Base-by-base conservation (phyloP, 2,797 vertebrate species). In the Myotis planiceps region DNA sequence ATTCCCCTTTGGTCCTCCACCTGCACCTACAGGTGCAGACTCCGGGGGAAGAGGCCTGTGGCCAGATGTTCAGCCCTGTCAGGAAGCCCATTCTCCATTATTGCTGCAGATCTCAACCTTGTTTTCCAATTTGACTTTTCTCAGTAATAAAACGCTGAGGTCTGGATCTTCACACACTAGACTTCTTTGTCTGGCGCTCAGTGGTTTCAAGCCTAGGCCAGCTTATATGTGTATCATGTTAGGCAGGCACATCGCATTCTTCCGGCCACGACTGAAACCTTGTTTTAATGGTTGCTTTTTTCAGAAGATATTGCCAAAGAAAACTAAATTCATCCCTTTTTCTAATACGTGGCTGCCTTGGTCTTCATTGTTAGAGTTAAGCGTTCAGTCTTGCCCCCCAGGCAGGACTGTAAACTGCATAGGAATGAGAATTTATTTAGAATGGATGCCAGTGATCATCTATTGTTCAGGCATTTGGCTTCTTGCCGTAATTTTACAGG, bases 1-100 rank as follows among this genome's bases (percentile, higher is more conserved):
- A 1, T 13, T 53, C 29, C 25, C 0, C 0, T 3, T 32, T 12
- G 49, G 19, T 27, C 45, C 13, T 39, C n/a, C 19, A 15, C 0
- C 0, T 18, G 65, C 13, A 51, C 34, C 5, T 19, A 19, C 0
- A 1, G 29, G 47, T 13, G 4, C 5, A 21, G 21, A 7, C 18
- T 21, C 18, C 3, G 6, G 4, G 6, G 49, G 19, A 68, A 37
- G 18, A 27, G 37, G 53, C 21, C 49, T 45, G 49, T 2, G 19
- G 71, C 60, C 8, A 0, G 49, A 49, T 0, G n/a, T 29, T 49
- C 75, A 15, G 6, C 9, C 42, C 65, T 3, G 16, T 6, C 1
- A 4, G n/a, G 32, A 37, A 85, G 51, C 18, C 53, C 2, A 6
- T 25, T 8, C 39, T 19, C 51, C 8, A 6, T 25, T 3, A 27